Percentiles rank a stretch among this genome's conserved stretches.
Conservation (phyloP, 2,888 invertebrate genomes). For the Meta bourneti region DNA sequence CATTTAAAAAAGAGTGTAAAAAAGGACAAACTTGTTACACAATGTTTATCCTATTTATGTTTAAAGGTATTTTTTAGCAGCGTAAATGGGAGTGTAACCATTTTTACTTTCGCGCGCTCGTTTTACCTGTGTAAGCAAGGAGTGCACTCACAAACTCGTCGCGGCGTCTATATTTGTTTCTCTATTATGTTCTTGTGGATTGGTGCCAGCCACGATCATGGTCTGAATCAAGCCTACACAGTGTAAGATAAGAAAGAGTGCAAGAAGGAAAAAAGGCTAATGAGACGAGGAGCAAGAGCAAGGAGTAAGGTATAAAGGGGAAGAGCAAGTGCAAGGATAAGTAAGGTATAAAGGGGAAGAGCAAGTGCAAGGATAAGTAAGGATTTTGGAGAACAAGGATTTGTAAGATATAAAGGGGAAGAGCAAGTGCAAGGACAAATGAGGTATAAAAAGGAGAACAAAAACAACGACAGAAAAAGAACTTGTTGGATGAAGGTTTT, state of each 20-base stretch:
- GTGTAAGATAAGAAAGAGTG: no score
- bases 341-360: constrained; percentile 14
- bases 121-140: not conserved
- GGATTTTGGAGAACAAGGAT: not conserved
- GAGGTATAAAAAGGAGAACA: constrained; percentile 10
- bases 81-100: constrained; percentile 20
- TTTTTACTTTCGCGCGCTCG: not conserved
- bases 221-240: constrained; percentile 6
- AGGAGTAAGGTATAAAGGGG: constrained; percentile 10
- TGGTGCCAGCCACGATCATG: constrained; percentile 19
- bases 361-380: constrained; percentile 2
- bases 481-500: no score
- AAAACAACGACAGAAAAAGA: not conserved
- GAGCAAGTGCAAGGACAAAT: constrained; percentile 1
- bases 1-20: no score
- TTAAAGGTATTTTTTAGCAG: no score
- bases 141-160: not conserved
- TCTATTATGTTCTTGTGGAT: constrained; percentile 34
- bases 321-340: constrained; percentile 27
- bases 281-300: not conserved
- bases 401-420: not conserved
- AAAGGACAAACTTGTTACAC: no score
- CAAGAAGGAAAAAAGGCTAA: no score
- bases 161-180: constrained; percentile 15
- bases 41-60: no score